Evolutionary conservation across 1,140 invertebrate species (phyloP), one percentile per base, ranked within the genome.

Genomic region (Galleria mellonella): DNA sequence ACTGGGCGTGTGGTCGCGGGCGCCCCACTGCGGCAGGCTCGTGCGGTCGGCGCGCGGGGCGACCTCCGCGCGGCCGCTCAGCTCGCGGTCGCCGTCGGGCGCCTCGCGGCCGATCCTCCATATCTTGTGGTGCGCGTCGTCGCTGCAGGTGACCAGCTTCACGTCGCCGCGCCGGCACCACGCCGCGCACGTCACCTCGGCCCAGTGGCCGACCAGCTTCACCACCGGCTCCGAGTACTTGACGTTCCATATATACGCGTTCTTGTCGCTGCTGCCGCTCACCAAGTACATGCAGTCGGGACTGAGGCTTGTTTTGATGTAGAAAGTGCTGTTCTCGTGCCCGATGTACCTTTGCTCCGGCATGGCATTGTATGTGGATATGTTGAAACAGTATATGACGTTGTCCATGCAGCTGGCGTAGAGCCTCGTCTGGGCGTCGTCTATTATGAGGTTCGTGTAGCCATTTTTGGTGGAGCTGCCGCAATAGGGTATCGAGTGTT

Each of bases 351-450:
- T 74, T 43, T 87, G 88, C 41, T 90, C 65, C 0, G 94, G 94
- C 31, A 91, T 77, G 4, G 87, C 68, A 59, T 89, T 89, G 66
- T 92, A 94, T 0, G 92, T 91, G 0, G 90, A 88, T 35, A 95
- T 83, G 69, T 97, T 94, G 68, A 93, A 97, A 59, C 92, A 91
- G 72, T 96, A 97, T 32, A 97, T 94, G 14, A 90, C 89, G 65
- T 92, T 92, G 75, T 97, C 94, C 87, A 94, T 92, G 74, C 94
- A 96, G 72, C 91, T 96, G 2, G 93, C 94, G 86, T 94, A 97
- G 0, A 97, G 75, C n/a, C 88, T 89, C 4, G 90, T 84, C 33
- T 89, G 77, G 3, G 89, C 83, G 6, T 91, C 90, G 72, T 95
- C 92, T 43, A 96, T 86, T 9, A 92, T 84, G 0, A 97, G 73